Percentiles rank a stretch among this genome's conserved stretches.
These are phyloP conservation scores for Tridacna crocea DNA, from an alignment of 2,888 invertebrate genomes.

Conservation along the genomic window DNA sequence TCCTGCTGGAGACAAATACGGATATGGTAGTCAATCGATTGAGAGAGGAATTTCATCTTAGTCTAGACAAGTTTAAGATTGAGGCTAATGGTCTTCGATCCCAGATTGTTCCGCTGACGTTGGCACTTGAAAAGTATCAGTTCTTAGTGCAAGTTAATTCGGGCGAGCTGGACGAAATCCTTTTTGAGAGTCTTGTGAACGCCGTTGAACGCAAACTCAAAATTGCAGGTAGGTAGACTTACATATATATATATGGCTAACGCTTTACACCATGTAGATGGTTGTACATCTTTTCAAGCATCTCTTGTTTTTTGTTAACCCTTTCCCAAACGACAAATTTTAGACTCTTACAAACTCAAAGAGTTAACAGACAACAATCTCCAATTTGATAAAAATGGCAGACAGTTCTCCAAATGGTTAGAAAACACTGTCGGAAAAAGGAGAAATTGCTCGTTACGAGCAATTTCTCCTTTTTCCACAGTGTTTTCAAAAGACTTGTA, in stretches of 20 bases:
- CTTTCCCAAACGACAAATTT: too few species aligned
- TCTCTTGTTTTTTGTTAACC: too few species aligned
- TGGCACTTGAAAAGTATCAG: constrained; percentile 20
- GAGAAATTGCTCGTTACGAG: too few species aligned
- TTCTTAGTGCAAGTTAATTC: constrained; percentile 14
- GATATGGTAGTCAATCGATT: constrained; percentile 12
- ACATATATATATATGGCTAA: background rate
- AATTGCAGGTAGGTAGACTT: background rate
- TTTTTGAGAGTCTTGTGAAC: constrained; percentile 14
- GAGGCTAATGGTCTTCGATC: constrained; percentile 14
- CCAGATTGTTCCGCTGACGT: background rate
- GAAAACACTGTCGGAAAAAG: too few species aligned
- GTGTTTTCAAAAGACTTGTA: too few species aligned
- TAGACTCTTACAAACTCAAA: too few species aligned
- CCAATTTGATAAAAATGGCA: too few species aligned
- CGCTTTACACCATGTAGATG: too few species aligned
- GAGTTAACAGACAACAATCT: too few species aligned
- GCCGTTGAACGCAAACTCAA: background rate
- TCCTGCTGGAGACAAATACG: constrained; percentile 11
- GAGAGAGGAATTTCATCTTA: background rate
- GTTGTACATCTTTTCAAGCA: too few species aligned
- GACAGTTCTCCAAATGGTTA: too few species aligned
- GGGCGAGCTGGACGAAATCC: constrained; percentile 2
- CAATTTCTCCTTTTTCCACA: too few species aligned
- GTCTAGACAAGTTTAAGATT: background rate